Base-by-base conservation (phyloP, 2,888 invertebrate species). In the Nomada goodeniana region DNA sequence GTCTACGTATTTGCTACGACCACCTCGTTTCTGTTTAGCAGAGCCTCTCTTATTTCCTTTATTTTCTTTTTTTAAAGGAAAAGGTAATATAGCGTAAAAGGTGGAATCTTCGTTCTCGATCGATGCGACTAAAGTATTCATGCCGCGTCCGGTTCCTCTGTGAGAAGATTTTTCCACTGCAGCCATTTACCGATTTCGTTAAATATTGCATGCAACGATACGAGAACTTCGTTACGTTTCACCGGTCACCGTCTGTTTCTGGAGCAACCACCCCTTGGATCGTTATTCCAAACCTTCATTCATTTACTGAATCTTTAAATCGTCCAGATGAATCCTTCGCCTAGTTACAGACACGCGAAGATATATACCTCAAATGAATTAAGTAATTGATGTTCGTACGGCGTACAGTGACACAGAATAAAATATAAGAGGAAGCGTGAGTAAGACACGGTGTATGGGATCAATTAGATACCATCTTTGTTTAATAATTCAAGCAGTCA, bases 81-180 rank as follows among this genome's bases (percentile, higher is more conserved):
- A 23, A 47, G 36, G 36, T 63, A 15, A 15, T 13, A 1, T 23
- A 36, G 26, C 9, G 64, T 4, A 18, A 61, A 72, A 67, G 23
- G 36, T 61, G 47, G 55, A 65, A 67, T 70, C 42, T 67, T 68
- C 26, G 5, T 13, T 23, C 23, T 13, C 26, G 63, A 42, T 73
- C 80, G 69, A 76, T 73, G 55, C 18, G 18, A n/a, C 72, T 83
- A 18, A 83, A 83, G 42, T 76, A 80, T 80, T 80, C 82, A 80
- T 68, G 50, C 2, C 52, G 60, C 50, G 57, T 61, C 11, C 68
- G 23, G 42, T n/a, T 15, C 55, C 20, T 50, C 26, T 10, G 26
- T 13, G 26, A 36, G 76, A 68, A 80, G 71, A 76, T 73, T 76
- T 65, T 64, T 63, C 63, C 15, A 7, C 55, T 36, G 18, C 11